phyloP scores from a whole-genome alignment of 2,113 vertebrate genomes.

The Acanthisitta chloris region DNA sequence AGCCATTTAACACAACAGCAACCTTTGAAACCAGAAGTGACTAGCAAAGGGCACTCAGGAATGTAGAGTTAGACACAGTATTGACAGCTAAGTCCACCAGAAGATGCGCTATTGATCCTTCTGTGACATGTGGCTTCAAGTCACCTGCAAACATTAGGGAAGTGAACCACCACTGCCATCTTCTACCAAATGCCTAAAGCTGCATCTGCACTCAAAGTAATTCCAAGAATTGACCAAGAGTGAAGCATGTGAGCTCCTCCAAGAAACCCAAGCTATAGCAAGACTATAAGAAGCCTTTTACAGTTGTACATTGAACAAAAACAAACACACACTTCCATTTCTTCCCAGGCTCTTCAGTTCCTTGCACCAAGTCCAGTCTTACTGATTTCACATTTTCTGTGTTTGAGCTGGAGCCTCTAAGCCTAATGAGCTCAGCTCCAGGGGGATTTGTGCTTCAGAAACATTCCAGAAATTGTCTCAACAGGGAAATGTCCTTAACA shows the following conservation, averaged over 20 bases:
- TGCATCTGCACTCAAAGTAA: not conserved
- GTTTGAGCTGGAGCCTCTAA: not conserved
- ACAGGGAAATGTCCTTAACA: not conserved
- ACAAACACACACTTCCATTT: not conserved
- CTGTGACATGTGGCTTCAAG: accelerated
- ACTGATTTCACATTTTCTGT: not conserved
- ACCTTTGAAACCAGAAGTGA: not conserved
- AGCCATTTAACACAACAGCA: not conserved
- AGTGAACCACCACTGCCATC: not conserved
- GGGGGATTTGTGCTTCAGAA: accelerated
- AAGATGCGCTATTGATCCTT: not conserved
- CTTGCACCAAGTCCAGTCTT: not conserved
- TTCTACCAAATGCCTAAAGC: not conserved
- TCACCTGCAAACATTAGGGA: not conserved
- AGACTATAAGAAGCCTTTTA: not conserved
- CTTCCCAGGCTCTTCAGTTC: not conserved
- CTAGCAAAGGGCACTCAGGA: not conserved
- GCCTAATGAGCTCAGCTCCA: not conserved
- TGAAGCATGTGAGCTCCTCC: accelerated
- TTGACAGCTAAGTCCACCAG: not conserved
- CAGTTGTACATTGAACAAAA: not conserved
- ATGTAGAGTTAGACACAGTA: no score
- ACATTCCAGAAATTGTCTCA: not conserved
- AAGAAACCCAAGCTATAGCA: not conserved
- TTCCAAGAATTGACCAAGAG: not conserved